phyloP scores from a whole-genome alignment of 1,140 invertebrate genomes.

The Drosophila sp. region DNA sequence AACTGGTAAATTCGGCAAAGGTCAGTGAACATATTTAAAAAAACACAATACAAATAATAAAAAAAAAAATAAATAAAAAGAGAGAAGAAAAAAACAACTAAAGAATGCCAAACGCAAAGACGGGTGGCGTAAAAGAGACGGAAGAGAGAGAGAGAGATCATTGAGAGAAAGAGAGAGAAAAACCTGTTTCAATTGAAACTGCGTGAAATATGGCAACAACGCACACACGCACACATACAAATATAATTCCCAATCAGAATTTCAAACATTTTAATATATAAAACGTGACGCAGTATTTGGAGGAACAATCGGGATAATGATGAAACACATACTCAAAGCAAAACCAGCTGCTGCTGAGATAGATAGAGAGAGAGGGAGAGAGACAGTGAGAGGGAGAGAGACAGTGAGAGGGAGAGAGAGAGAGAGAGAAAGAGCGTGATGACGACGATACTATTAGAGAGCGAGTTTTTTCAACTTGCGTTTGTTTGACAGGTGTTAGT shows the following conservation, averaged over 20 bases:
- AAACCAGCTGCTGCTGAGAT: conserved; percentile 43
- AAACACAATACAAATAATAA: conserved; percentile 43
- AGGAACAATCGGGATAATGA: conserved; percentile 53
- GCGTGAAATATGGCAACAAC: conserved; percentile 74
- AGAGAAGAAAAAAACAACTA: conserved; percentile 54
- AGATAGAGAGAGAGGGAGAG: background rate
- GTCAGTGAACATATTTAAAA: conserved; percentile 77
- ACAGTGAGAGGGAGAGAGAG: background rate
- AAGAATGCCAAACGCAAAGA: conserved; percentile 14
- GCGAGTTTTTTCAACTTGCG: conserved; percentile 3
- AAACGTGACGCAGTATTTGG: conserved; percentile 66
- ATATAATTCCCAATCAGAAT: conserved; percentile 64
- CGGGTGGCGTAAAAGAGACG: conserved; percentile 8
- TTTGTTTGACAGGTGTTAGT: conserved; percentile 21
- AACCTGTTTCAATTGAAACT: conserved; percentile 76
- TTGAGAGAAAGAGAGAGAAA: conserved; percentile 3
- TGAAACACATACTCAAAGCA: conserved; percentile 44
- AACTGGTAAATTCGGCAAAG: conserved; percentile 74
- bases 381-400: no score
- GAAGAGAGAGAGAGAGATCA: background rate
- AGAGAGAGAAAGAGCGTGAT: background rate
- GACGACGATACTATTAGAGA: conserved; percentile 10
- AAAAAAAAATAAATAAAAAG: conserved; percentile 43
- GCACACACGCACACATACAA: conserved; percentile 47
- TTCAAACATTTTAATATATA: conserved; percentile 69